Evolutionary conservation across 2,113 vertebrate species (phyloP).

Genomic region (Brachyhypopomus gauderio): DNA sequence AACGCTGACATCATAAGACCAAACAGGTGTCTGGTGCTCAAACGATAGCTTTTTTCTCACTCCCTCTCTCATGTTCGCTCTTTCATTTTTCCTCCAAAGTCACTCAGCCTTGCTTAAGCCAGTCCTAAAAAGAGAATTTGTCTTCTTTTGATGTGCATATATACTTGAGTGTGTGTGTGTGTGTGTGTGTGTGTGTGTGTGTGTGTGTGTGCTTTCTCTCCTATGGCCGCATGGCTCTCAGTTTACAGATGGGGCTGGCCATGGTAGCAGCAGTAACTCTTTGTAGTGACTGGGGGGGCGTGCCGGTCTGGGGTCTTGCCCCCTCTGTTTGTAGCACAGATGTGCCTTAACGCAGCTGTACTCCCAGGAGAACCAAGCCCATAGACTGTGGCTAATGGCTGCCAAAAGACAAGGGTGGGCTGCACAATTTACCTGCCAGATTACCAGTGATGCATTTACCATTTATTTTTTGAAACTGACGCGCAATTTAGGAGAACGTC

Average conservation of each 20-base stretch:
- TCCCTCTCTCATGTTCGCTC: not conserved
- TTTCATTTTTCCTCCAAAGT: not conserved
- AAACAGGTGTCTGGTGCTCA: slow-evolving; percentile 29
- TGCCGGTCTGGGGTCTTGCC: slow-evolving; percentile 17
- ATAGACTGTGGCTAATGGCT: not conserved
- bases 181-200: slow-evolving; percentile 35
- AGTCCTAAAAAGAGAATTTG: not conserved
- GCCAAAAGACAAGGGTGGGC: not conserved
- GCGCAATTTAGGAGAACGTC: not conserved
- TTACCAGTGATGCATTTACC: not conserved
- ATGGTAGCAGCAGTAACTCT: slow-evolving; percentile 27
- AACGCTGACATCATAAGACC: slow-evolving; percentile 16
- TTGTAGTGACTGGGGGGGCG: slow-evolving; percentile 50
- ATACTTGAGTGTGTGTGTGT: slow-evolving; percentile 23
- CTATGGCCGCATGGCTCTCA: slow-evolving; percentile 29
- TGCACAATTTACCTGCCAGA: not conserved
- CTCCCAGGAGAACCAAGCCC: slow-evolving; percentile 1
- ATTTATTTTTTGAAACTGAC: not conserved
- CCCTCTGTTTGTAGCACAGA: slow-evolving; percentile 47
- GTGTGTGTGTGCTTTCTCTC: slow-evolving; percentile 26
- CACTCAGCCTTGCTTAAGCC: not conserved
- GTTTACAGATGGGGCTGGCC: slow-evolving; percentile 31
- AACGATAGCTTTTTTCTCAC: not conserved
- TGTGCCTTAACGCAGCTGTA: slow-evolving; percentile 37
- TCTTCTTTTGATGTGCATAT: slow-evolving; percentile 46